These are phyloP conservation scores for Gallinago undulata DNA, from an alignment of 2,113 vertebrate species.

Conservation along the genomic window DNA sequence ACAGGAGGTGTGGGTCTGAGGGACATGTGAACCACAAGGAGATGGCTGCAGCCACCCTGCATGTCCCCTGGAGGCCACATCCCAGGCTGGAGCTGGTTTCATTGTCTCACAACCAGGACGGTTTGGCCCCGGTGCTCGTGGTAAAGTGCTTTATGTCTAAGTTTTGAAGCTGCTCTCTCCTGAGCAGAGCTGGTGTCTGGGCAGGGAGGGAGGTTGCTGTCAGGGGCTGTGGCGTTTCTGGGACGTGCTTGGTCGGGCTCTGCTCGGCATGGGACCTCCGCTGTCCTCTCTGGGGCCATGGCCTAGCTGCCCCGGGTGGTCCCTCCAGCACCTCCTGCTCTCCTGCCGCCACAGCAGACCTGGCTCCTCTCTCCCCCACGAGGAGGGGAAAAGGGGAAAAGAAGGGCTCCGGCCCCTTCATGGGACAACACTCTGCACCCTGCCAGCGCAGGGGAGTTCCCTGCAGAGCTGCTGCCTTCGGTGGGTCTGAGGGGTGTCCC, in stretches of 20 bases:
- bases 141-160: neutral
- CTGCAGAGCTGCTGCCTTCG: neutral
- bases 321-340: neutral
- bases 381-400: neutral
- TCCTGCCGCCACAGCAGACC: accelerated
- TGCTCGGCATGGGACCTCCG: neutral
- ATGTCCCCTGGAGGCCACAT: neutral
- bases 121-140: neutral
- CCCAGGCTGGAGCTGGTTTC: neutral
- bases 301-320: neutral
- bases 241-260: neutral
- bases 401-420: accelerated
- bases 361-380: neutral
- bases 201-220: neutral
- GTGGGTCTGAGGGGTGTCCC: neutral
- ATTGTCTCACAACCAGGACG: neutral
- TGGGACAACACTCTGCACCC: neutral
- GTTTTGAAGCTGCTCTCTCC: neutral
- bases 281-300: neutral
- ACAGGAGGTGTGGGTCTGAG: neutral
- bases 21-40: neutral
- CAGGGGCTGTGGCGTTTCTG: neutral
- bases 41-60: neutral
- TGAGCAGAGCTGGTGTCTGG: neutral
- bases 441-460: too few species aligned